Base-by-base conservation (phyloP, 1,140 invertebrate species). In the Polypedilum vanderplanki region DNA sequence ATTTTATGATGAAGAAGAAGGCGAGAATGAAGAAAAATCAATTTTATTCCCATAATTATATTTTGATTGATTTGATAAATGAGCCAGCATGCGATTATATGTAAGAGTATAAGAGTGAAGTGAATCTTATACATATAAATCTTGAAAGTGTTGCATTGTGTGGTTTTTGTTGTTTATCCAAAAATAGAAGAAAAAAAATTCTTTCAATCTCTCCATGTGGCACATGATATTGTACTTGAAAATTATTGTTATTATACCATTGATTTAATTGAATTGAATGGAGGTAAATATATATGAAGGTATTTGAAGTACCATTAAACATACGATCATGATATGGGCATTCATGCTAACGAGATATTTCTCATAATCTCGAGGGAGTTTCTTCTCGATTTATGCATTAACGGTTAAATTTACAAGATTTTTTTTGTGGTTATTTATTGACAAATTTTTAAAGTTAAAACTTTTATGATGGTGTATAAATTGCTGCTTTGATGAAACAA, bases 41-140 rank as follows among this genome's bases (percentile, higher is more conserved):
- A 57, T 57, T 57, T 57, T 57, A 12, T 57, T 57, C 46, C 46
- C 46, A 57, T 57, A 57, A 57, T 57, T 57, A 57, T 57, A 57
- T 57, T 57, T 57, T 57, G 46, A 57, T 57, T 57, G 46, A 57
- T 57, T n/a, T 57, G 46, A 57, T 57, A 57, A 57, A 57, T 57
- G 46, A 57, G 46, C 12, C n/a, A 33, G 24, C 24, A 33, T 33
- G 24, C 24, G 24, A 33, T 33, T 33, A 33, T 33, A 33, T 33
- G n/a, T n/a, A n/a, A n/a, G 24, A 33, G 24, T 5, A n/a, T n/a
- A n/a, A 57, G 46, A 57, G n/a, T 57, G n/a, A 57, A 57, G 12
- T n/a, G n/a, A n/a, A n/a, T 57, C 46, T 57, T n/a, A 57, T 15
- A n/a, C 12, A 57, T 33, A 57, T 12, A 57, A 57, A 3, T 57